These are phyloP conservation scores for Ctenicera cuprea DNA, from an alignment of 2,888 invertebrate species.

Conservation along the genomic window DNA sequence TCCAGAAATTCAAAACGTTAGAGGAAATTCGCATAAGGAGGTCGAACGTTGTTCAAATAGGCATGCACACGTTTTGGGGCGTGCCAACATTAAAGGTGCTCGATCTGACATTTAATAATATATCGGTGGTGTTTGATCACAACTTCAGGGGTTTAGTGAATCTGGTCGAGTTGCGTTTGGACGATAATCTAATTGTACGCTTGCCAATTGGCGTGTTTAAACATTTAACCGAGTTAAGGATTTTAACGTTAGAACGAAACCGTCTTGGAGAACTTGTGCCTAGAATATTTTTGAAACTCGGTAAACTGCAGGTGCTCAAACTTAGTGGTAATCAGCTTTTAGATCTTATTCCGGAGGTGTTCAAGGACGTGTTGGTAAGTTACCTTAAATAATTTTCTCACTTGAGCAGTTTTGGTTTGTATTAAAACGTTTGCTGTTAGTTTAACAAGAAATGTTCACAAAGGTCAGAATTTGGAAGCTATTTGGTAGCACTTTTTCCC, in stretches of 20 bases:
- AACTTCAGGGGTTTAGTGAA: constrained; percentile 87
- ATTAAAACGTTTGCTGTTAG: constrained; percentile 33
- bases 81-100: constrained; percentile 76
- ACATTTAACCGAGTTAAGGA: constrained; percentile 81
- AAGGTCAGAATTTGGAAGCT: too few relatives aligned
- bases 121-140: constrained; percentile 80
- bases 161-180: constrained; percentile 82
- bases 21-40: constrained; percentile 83
- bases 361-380: constrained; percentile 81
- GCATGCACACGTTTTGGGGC: constrained; percentile 88
- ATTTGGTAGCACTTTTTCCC: background rate
- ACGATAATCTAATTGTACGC: constrained; percentile 83
- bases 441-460: too few relatives aligned
- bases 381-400: background rate
- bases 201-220: constrained; percentile 86
- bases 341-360: constrained; percentile 86
- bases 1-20: constrained; percentile 76
- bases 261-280: constrained; percentile 81
- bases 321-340: constrained; percentile 84
- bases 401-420: constrained; percentile 10
- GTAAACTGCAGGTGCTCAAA: constrained; percentile 82
- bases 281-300: constrained; percentile 83
- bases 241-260: constrained; percentile 81
- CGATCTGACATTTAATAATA: constrained; percentile 84
- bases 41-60: constrained; percentile 85